Conservation (phyloP, 2,888 invertebrate species). For the Exocentrus adspersus region DNA sequence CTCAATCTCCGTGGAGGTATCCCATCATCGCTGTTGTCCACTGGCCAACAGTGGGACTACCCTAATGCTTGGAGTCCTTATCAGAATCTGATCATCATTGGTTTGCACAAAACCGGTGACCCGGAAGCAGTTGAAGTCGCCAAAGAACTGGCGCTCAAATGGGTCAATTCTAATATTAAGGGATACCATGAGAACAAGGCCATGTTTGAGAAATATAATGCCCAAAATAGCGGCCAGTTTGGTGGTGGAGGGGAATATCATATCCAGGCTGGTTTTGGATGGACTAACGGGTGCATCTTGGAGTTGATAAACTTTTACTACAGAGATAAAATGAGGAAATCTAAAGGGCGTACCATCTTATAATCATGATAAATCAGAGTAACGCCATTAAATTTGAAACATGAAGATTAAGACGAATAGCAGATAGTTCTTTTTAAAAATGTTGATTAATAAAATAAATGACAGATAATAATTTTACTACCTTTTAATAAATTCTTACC, state of each 20-base stretch:
- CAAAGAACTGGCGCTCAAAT: conserved; percentile 72
- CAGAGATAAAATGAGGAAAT: conserved; percentile 44
- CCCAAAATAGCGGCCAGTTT: conserved; percentile 70
- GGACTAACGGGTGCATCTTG: conserved; percentile 57
- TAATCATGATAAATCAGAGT: no score
- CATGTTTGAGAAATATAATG: conserved; percentile 82
- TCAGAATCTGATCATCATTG: conserved; percentile 78
- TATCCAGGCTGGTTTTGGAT: conserved; percentile 59
- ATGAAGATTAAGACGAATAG: no score
- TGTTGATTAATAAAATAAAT: no score
- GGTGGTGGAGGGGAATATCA: conserved; percentile 82
- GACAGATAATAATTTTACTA: no score
- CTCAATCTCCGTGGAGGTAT: conserved; percentile 70
- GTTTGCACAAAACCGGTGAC: conserved; percentile 66
- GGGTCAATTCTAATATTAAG: conserved; percentile 75
- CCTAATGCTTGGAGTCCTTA: conserved; percentile 90
- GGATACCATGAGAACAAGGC: conserved; percentile 69
- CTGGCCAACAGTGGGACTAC: conserved; percentile 83
- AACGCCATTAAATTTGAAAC: no score
- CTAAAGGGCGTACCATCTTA: conserved; percentile 13
- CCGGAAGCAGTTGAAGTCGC: conserved; percentile 66
- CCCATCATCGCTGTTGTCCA: conserved; percentile 69
- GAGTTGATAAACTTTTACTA: conserved; percentile 68
- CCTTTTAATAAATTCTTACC: no score
- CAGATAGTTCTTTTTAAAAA: no score